Evolutionary conservation across 2,888 invertebrate genomes (phyloP).

Genomic region (Tortricodes alternella): DNA sequence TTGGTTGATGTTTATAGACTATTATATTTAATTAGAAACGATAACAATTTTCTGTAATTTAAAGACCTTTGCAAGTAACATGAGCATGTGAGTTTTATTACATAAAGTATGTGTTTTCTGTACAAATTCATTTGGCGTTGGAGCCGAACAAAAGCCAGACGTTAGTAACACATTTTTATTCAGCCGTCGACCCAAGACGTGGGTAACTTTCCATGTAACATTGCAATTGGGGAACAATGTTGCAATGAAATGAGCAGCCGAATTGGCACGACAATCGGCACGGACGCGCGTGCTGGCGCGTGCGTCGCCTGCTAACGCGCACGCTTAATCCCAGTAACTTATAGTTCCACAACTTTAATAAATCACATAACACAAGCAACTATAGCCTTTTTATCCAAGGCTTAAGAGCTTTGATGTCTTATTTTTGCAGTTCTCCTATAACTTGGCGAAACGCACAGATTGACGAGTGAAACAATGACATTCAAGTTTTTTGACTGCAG

Average conservation of each 20-base stretch:
- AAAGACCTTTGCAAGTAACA: too few relatives aligned
- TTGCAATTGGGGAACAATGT: slow-evolving; percentile 64
- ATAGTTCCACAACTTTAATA: too few relatives aligned
- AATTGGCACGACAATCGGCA: slow-evolving; percentile 59
- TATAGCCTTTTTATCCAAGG: too few relatives aligned
- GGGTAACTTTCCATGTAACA: slow-evolving; percentile 56
- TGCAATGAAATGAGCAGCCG: slow-evolving; percentile 58
- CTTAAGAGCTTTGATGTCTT: too few relatives aligned
- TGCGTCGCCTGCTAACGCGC: slow-evolving; percentile 52
- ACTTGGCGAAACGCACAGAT: slow-evolving; percentile 4
- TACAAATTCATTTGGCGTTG: too few relatives aligned
- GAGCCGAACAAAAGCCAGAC: slow-evolving; percentile 4
- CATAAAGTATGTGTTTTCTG: too few relatives aligned
- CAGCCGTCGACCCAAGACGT: slow-evolving; percentile 43
- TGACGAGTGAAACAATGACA: background rate
- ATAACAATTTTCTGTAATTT: too few relatives aligned
- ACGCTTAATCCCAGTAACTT: slow-evolving; percentile 47
- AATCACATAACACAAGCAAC: too few relatives aligned
- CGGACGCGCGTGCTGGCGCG: slow-evolving; percentile 49
- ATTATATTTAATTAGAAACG: too few relatives aligned
- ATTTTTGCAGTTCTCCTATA: too few relatives aligned
- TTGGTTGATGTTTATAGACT: too few relatives aligned
- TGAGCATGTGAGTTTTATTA: background rate
- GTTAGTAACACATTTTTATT: slow-evolving; percentile 42
- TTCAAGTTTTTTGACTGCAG: slow-evolving; percentile 9